phyloP scores from a whole-genome alignment of 2,113 vertebrate genomes.

The Anarhynchus alexandrinus region DNA sequence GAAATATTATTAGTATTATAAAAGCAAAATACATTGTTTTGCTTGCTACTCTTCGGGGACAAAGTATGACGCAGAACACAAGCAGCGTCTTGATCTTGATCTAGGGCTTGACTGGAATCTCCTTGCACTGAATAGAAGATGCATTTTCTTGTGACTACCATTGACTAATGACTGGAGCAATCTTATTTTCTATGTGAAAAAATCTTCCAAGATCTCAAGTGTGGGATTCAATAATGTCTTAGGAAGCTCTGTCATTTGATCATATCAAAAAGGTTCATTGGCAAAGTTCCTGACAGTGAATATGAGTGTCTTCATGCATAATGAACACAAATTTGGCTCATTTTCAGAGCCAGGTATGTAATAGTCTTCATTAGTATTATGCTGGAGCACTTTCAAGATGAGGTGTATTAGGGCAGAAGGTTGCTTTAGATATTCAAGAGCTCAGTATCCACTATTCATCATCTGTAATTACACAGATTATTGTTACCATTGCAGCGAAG shows the following conservation, averaged over 20 bases:
- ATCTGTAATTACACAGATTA: conserved; percentile 40
- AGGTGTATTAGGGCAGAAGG: conserved; percentile 11
- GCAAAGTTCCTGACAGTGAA: background rate
- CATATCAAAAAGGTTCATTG: background rate
- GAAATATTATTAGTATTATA: background rate
- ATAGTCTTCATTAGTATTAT: conserved; percentile 12
- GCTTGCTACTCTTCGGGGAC: background rate
- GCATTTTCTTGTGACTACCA: background rate
- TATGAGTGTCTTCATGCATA: background rate
- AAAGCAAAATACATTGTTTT: background rate
- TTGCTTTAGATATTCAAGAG: background rate
- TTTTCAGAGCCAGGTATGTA: background rate
- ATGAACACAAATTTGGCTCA: background rate
- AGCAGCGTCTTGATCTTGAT: background rate
- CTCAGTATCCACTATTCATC: conserved; percentile 15
- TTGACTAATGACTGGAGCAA: background rate
- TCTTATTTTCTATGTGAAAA: background rate
- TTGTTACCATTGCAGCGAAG: conserved; percentile 13
- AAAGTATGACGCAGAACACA: background rate
- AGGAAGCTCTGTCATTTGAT: background rate
- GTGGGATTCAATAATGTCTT: background rate
- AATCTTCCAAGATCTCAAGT: background rate
- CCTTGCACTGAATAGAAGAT: background rate
- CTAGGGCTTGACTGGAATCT: background rate
- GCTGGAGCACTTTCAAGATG: background rate